phyloP scores from a whole-genome alignment of 1,140 invertebrate species.

The Spodoptera frugiperda region DNA sequence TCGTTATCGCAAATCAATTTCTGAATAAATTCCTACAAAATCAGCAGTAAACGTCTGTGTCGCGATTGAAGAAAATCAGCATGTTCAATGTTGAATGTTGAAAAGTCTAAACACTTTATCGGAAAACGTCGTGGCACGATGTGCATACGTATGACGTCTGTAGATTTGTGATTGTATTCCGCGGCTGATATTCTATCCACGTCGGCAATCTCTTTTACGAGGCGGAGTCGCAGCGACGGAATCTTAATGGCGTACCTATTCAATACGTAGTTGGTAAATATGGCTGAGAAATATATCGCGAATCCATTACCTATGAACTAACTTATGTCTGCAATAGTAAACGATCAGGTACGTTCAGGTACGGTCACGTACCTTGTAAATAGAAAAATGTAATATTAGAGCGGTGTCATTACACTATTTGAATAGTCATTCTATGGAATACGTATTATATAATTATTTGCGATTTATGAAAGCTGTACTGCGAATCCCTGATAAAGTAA shows the following conservation, averaged over 20 bases:
- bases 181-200: slow-evolving; percentile 56
- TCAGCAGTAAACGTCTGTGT: slow-evolving; percentile 9
- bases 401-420: no score
- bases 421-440: no score
- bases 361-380: no score
- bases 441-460: no score
- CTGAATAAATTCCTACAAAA: slow-evolving; percentile 9
- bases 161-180: slow-evolving; percentile 53
- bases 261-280: slow-evolving; percentile 44
- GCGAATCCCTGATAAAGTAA: not conserved
- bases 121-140: slow-evolving; percentile 45
- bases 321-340: not conserved
- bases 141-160: slow-evolving; percentile 51
- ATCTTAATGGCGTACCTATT: slow-evolving; percentile 55
- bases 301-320: not conserved
- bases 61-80: slow-evolving; percentile 34
- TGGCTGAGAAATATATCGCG: slow-evolving; percentile 9
- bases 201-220: slow-evolving; percentile 65
- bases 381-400: no score
- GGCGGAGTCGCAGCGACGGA: slow-evolving; percentile 48
- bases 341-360: not conserved
- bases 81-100: not conserved
- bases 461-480: no score
- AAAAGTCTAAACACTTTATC: slow-evolving; percentile 49
- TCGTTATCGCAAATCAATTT: slow-evolving; percentile 27